These are phyloP conservation scores for Formicarius rufipectus DNA, from an alignment of 2,113 vertebrate genomes.

Conservation along the genomic window DNA sequence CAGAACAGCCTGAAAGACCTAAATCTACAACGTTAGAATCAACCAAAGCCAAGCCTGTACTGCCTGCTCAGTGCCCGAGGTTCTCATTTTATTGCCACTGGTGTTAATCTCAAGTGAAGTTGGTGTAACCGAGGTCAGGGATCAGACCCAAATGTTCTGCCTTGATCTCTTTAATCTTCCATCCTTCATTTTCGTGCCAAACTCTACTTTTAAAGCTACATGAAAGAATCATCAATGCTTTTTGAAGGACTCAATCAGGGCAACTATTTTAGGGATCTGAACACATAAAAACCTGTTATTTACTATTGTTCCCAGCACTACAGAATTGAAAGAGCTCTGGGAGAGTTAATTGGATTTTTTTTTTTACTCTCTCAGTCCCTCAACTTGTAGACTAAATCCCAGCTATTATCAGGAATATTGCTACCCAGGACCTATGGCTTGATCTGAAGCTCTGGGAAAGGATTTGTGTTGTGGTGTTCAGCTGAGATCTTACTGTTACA, in stretches of 20 bases:
- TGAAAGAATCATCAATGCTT: not conserved
- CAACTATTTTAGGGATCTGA: not conserved
- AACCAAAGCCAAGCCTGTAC: not conserved
- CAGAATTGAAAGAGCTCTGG: not conserved
- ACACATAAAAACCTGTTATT: not conserved
- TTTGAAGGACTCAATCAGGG: not conserved
- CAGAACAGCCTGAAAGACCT: not conserved
- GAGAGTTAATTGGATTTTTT: conserved; percentile 21
- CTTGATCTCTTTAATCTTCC: not conserved
- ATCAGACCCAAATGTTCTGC: not conserved
- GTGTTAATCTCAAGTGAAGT: not conserved
- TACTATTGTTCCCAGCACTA: not conserved
- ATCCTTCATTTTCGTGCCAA: not conserved
- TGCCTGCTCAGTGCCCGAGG: not conserved
- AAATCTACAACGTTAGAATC: not conserved
- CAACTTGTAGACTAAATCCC: not conserved
- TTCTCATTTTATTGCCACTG: not conserved
- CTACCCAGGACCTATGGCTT: not conserved
- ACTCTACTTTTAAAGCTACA: not conserved
- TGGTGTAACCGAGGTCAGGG: not conserved
- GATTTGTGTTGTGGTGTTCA: not conserved
- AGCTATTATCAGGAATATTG: not conserved
- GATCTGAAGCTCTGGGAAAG: conserved; percentile 10
- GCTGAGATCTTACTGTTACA: not conserved
- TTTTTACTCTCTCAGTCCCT: not conserved